phyloP scores from a whole-genome alignment of 2,888 invertebrate genomes.

The Calliphora vomitoria region DNA sequence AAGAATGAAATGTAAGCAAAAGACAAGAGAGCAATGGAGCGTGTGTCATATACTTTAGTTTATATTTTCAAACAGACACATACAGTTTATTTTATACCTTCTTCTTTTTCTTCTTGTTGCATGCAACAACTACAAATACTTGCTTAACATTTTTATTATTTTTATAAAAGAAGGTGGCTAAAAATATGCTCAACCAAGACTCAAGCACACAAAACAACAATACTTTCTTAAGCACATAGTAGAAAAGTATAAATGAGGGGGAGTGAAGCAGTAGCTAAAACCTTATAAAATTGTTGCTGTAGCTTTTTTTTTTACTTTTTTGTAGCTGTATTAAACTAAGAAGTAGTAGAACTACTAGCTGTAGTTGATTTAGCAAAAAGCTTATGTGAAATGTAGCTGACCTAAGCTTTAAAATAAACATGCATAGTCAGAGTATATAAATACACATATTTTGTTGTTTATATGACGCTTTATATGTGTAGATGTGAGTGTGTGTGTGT shows the following conservation, averaged over 20 bases:
- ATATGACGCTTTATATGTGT: not conserved
- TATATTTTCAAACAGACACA: constrained; percentile 44
- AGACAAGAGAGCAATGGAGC: constrained; percentile 62
- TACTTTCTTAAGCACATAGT: not conserved
- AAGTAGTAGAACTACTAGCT: constrained; percentile 23
- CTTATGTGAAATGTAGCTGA: constrained; percentile 82
- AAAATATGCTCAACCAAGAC: constrained; percentile 12
- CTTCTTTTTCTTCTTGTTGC: constrained; percentile 45
- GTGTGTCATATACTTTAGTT: constrained; percentile 60
- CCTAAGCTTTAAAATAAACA: constrained; percentile 81
- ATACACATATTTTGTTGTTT: not conserved
- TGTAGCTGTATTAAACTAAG: constrained; percentile 49
- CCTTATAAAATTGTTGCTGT: constrained; percentile 42
- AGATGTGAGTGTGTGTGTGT: not conserved
- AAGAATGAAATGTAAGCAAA: constrained; percentile 54
- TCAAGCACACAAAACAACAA: not conserved
- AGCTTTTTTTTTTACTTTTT: constrained; percentile 21
- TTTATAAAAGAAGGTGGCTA: not conserved
- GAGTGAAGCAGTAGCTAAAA: constrained; percentile 1
- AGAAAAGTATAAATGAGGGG: not conserved
- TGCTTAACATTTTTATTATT: constrained; percentile 27
- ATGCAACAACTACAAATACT: constrained; percentile 48
- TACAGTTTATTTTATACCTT: constrained; percentile 19
- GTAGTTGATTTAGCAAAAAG: constrained; percentile 71
- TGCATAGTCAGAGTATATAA: constrained; percentile 55